Base-by-base conservation (phyloP, 1,140 invertebrate genomes). In the Grapholita molesta region DNA sequence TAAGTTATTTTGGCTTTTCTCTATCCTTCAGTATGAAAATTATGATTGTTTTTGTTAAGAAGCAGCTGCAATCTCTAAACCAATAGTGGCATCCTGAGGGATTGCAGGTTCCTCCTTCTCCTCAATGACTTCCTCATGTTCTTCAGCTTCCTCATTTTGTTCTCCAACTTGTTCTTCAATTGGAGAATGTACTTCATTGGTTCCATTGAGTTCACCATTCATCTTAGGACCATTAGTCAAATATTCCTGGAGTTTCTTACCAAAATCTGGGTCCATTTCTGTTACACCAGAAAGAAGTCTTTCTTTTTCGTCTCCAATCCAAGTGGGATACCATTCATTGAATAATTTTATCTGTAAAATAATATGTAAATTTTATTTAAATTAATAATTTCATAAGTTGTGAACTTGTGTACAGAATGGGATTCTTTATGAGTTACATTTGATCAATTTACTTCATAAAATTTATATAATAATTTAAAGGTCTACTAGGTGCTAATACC, bases 261-360 rank as follows among this genome's bases (percentile, higher is more conserved):
- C 94, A 83, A 97, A 96, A 70, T 93, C 94, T 15, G 94, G 79
- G 88, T 97, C 96, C 35, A 95, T 93, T 78, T 95, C 95, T 64
- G 94, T 94, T 25, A 97, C 94, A 67, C 94, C 94, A 55, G 93
- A 92, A 9, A 96, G 82, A n/a, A 97, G 91, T 67, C 93, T 93
- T 30, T 95, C 94, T 79, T 95, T 95, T 69, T 97, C 95, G 69
- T 95, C 94, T 53, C 94, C 93, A 48, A 94, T 94, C 97, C 97
- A 98, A 75, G 94, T 95, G 66, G 94, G 93, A 80, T 95, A 96
- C 97, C 97, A 98, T 89, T 97, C 95, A 79, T 94, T 94, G 81
- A 98, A 98, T 9, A 98, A 86, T 90, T 98, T 98, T 61, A 95
- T 93, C 94, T 95, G 76, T 11, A 89, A 90, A 75, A 68, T 0